Evolutionary conservation across 2,797 vertebrate species (phyloP).

Genomic region (Sebastes dallii): DNA sequence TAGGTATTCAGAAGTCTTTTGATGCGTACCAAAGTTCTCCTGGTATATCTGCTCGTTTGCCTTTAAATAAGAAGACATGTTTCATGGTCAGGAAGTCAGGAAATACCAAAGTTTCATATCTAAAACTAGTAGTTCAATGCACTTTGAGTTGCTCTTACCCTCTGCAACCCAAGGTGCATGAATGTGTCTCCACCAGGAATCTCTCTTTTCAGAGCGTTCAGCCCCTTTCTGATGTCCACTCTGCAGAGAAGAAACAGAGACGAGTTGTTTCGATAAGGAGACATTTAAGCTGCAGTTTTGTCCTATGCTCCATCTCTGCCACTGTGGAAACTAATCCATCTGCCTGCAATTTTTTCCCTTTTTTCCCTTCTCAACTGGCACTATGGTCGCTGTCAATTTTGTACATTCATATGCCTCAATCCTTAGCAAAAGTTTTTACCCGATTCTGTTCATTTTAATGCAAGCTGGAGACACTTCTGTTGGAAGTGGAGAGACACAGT

Average conservation of each 20-base stretch:
- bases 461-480: not conserved
- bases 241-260: conserved; percentile 67
- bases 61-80: conserved; percentile 70
- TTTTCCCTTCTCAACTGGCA: not conserved
- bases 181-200: conserved; percentile 87
- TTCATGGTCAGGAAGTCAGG: not conserved
- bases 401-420: not conserved
- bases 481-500: not conserved
- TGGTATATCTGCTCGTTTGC: conserved; percentile 89
- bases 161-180: conserved; percentile 89
- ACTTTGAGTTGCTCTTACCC: conserved; percentile 69
- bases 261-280: not conserved
- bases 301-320: not conserved
- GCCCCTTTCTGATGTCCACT: conserved; percentile 83
- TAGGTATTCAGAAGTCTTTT: not conserved
- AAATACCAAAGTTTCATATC: not conserved
- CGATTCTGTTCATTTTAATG: not conserved
- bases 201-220: conserved; percentile 81
- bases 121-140: not conserved
- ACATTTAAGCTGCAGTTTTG: not conserved
- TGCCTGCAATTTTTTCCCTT: not conserved
- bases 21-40: conserved; percentile 82
- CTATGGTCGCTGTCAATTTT: not conserved
- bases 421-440: not conserved
- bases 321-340: not conserved